Evolutionary conservation across 1,140 invertebrate species (phyloP).

Genomic region (Stegodyphus dumicola): DNA sequence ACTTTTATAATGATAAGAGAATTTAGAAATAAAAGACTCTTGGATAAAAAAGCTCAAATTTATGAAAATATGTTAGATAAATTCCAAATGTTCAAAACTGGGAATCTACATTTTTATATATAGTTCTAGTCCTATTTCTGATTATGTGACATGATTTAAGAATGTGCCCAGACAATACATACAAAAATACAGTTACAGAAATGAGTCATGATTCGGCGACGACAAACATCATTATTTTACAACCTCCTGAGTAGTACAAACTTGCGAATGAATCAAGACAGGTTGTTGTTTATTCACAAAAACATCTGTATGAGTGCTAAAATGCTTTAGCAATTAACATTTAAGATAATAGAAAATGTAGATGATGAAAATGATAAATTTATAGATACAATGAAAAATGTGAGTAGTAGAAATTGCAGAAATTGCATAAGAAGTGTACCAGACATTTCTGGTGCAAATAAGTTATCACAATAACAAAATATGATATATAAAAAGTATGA

Average conservation of each 20-base stretch:
- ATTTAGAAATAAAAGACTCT: no score
- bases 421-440: constrained; percentile 17
- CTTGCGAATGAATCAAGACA: constrained; percentile 53
- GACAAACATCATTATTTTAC: constrained; percentile 48
- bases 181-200: constrained; percentile 53
- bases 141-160: not conserved
- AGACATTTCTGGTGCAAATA: constrained; percentile 8
- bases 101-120: no score
- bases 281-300: constrained; percentile 30
- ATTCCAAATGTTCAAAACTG: no score
- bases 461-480: constrained; percentile 46
- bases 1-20: no score
- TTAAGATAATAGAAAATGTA: not conserved
- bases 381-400: constrained; percentile 32
- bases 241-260: constrained; percentile 58
- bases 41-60: no score
- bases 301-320: constrained; percentile 3
- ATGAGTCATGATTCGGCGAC: constrained; percentile 25
- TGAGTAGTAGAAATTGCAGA: constrained; percentile 29
- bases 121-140: no score
- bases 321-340: not conserved
- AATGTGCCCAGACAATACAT: constrained; percentile 39
- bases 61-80: no score
- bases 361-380: constrained; percentile 39
- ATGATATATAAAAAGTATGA: constrained; percentile 15